phyloP scores from a whole-genome alignment of 2,888 invertebrate species.

The Pardosa pseudoannulata region DNA sequence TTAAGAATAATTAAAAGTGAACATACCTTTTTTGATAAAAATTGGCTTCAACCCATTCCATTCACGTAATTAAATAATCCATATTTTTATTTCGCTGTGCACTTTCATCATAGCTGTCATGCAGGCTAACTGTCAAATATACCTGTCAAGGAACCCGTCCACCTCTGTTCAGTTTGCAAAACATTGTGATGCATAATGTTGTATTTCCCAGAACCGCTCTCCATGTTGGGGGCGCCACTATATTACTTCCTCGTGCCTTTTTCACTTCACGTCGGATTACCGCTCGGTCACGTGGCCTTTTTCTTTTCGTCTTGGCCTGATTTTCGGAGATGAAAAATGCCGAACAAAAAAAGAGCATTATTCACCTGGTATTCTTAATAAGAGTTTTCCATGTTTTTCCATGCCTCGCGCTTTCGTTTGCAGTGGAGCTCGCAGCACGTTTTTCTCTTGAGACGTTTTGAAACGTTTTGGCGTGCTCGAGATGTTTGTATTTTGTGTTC shows the following conservation, averaged over 20 bases:
- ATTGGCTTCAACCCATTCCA: constrained; percentile 9
- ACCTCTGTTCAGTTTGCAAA: constrained; percentile 8
- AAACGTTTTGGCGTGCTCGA: background rate
- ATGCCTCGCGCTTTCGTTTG: background rate
- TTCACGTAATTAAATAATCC: constrained; percentile 6
- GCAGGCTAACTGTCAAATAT: background rate
- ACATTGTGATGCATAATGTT: background rate
- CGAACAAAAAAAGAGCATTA: background rate
- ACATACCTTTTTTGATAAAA: background rate
- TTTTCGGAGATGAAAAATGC: constrained; percentile 12
- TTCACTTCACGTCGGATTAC: constrained; percentile 5
- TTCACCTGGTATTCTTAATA: background rate
- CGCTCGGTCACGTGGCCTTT: constrained; percentile 11
- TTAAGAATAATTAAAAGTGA: background rate
- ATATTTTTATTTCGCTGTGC: background rate
- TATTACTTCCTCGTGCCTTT: constrained; percentile 5
- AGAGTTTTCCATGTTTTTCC: background rate
- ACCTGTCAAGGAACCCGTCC: background rate
- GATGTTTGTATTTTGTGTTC: background rate
- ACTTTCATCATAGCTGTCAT: background rate
- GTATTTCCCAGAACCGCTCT: constrained; percentile 9
- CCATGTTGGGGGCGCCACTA: constrained; percentile 8
- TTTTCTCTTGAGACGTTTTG: background rate
- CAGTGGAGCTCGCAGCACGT: background rate
- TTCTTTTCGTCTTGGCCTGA: constrained; percentile 26